These are phyloP conservation scores for Penaeus indicus DNA, from an alignment of 1,140 invertebrate species.

Conservation along the genomic window DNA sequence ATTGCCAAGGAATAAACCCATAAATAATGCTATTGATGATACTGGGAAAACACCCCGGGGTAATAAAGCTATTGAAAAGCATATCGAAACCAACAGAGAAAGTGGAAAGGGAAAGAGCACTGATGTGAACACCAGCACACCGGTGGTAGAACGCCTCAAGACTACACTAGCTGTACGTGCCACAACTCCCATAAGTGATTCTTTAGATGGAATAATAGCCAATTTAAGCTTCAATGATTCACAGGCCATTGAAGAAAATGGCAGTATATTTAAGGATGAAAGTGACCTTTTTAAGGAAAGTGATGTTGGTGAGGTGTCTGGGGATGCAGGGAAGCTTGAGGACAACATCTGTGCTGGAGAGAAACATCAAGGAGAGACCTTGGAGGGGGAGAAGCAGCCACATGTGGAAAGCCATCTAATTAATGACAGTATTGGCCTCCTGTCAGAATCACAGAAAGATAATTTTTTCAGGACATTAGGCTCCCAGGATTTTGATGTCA, in stretches of 20 bases:
- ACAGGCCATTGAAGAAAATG: neutral
- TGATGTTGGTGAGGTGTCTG: neutral
- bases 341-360: neutral
- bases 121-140: too few species aligned
- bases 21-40: too few species aligned
- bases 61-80: too few species aligned
- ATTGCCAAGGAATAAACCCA: too few species aligned
- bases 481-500: neutral
- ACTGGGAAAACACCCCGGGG: too few species aligned
- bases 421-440: constrained; percentile 1
- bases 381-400: neutral
- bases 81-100: too few species aligned
- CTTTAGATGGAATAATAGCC: too few species aligned
- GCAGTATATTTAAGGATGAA: constrained; percentile 9
- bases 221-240: too few species aligned
- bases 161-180: too few species aligned
- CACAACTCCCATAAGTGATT: too few species aligned
- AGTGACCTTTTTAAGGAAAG: constrained; percentile 40
- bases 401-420: neutral
- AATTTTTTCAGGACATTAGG: constrained; percentile 39
- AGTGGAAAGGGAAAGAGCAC: too few species aligned
- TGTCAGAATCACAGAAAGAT: constrained; percentile 43
- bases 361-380: neutral
- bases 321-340: neutral
- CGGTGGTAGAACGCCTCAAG: too few species aligned